These are phyloP conservation scores for Melinopterus prodromus DNA, from an alignment of 2,888 invertebrate species.

Conservation along the genomic window DNA sequence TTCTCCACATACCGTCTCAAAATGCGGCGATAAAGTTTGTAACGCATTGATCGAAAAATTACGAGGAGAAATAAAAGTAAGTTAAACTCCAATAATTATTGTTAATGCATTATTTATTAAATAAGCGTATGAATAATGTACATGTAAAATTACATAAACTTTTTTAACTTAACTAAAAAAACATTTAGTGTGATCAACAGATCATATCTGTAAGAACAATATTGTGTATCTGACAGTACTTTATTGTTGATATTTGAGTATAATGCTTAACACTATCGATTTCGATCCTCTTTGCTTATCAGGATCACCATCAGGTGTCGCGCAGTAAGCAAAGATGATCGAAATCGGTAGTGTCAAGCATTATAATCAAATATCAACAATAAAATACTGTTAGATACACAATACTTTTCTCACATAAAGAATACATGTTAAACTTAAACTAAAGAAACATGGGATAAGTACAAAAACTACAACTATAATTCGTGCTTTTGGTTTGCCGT, in stretches of 20 bases:
- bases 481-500: background rate
- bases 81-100: background rate
- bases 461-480: background rate
- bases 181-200: too few species aligned
- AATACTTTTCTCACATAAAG: background rate
- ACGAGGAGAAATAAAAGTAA: constrained; percentile 21
- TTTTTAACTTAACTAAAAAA: background rate
- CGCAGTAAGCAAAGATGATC: too few species aligned
- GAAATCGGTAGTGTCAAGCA: too few species aligned
- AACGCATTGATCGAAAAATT: constrained; percentile 31
- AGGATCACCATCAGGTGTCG: too few species aligned
- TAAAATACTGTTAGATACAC: too few species aligned
- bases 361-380: too few species aligned
- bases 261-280: too few species aligned
- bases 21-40: constrained; percentile 41
- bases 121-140: background rate
- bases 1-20: constrained; percentile 40
- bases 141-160: background rate
- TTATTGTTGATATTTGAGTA: too few species aligned
- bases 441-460: background rate
- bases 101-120: background rate
- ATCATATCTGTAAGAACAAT: too few species aligned
- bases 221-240: too few species aligned
- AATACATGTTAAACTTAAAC: background rate
- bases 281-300: too few species aligned